A percentile compares a stretch with the other conserved stretches of the same genome.
Evolutionary conservation across 2,797 vertebrate species (phyloP).

Genomic region (Orientallactaga sibirica): DNA sequence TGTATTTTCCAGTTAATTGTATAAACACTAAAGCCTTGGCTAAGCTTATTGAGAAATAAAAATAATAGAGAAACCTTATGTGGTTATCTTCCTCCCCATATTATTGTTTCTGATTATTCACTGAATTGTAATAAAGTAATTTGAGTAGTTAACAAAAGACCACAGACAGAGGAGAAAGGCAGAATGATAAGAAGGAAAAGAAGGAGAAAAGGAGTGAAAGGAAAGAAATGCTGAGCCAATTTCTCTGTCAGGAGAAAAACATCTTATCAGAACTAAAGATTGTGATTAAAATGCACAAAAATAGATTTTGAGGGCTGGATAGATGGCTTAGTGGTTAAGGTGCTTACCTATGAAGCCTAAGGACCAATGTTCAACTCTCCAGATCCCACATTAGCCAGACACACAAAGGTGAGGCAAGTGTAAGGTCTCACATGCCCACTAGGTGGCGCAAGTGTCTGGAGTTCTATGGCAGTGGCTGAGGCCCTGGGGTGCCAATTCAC

Average conservation of each 20-base stretch:
- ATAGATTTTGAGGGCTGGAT: too few relatives aligned
- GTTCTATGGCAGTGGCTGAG: too few relatives aligned
- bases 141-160: background rate
- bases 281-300: background rate
- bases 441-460: too few relatives aligned
- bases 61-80: background rate
- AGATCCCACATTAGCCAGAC: too few relatives aligned
- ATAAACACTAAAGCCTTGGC: background rate
- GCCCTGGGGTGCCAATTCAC: too few relatives aligned
- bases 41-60: background rate
- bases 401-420: too few relatives aligned
- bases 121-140: background rate
- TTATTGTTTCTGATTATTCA: background rate
- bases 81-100: background rate
- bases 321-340: too few relatives aligned
- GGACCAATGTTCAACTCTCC: too few relatives aligned
- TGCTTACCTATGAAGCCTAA: too few relatives aligned
- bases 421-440: too few relatives aligned
- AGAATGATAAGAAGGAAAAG: background rate
- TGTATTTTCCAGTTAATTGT: background rate
- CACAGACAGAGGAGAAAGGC: background rate
- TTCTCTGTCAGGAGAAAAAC: background rate
- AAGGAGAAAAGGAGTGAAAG: background rate
- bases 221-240: background rate
- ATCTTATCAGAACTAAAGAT: background rate